Base-by-base conservation (phyloP, 1,140 invertebrate genomes). In the Argopecten irradians region DNA sequence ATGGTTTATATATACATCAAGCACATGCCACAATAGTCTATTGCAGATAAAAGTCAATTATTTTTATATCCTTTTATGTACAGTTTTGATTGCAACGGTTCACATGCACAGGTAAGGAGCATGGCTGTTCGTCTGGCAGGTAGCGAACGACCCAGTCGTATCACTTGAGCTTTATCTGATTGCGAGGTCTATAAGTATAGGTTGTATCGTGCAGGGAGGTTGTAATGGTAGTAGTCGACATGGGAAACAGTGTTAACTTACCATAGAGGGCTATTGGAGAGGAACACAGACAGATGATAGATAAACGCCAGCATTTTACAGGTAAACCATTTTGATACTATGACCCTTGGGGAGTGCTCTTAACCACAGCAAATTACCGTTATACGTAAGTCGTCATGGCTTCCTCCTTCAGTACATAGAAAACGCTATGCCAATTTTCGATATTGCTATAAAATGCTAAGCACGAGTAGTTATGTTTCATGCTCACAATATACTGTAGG, bases 21-120 rank as follows among this genome's bases (percentile, higher is more conserved):
- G 7, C 28, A 5, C 11, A 71, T 71, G 11, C 55, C n/a, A 71
- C n/a, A 71, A 11, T 71, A 71, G 55, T 71, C 55, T 71, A 71
- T n/a, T 28, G 55, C 22, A 71, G n/a, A 71, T 71, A n/a, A 0
- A 28, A n/a, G 55, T 71, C 55, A 71, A 71, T 71, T 71, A 71
- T 8, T 71, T n/a, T 71, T 71, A 71, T 71, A 71, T 71, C 55
- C 55, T 71, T 71, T 71, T 71, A 71, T 71, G 55, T 71, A 71
- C 55, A 71, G 8, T 71, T 71, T 71, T 71, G 55, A 71, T 71
- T 71, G n/a, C 28, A 71, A 28, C 55, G 55, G n/a, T 46, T 8
- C 55, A 1, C 55, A n/a, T 71, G 55, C 55, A 71, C 55, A 71
- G 55, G 55, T 71, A 71, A 28, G 22, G n/a, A 71, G n/a, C 55